Percentiles rank a stretch among this genome's conserved stretches.
phyloP scores from a whole-genome alignment of 1,140 invertebrate species.

The Littorina saxatilis region DNA sequence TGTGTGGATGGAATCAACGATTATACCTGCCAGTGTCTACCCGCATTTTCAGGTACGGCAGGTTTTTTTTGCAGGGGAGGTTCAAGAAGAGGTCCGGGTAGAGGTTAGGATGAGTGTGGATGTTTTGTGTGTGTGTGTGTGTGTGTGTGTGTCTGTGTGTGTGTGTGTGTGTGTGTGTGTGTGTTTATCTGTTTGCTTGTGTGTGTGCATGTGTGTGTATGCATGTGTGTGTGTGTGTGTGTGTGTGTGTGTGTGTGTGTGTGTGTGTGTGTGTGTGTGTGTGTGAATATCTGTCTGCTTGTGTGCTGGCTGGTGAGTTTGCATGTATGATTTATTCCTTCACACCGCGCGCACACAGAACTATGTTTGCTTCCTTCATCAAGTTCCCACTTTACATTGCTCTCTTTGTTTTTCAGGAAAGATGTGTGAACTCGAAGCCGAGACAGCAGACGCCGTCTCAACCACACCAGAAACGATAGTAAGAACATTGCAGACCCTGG shows the following conservation, averaged over 20 bases:
- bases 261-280: neutral
- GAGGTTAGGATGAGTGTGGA: neutral
- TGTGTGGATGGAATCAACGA: slow-evolving; percentile 50
- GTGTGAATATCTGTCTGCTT: neutral
- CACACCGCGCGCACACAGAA: neutral
- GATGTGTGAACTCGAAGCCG: neutral
- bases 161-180: too few species aligned
- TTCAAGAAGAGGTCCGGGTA: neutral
- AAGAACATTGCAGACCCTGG: too few species aligned
- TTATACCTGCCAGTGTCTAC: slow-evolving; percentile 46
- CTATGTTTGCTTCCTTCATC: neutral
- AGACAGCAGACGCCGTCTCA: neutral
- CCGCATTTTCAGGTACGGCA: slow-evolving; percentile 41
- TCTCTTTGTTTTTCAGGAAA: neutral
- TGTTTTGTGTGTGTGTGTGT: too few species aligned
- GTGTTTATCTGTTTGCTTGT: too few species aligned
- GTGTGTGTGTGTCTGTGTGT: neutral
- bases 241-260: too few species aligned
- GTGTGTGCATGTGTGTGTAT: neutral
- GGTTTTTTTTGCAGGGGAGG: neutral
- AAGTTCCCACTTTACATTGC: neutral
- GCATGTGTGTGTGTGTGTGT: neutral
- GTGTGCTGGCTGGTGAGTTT: neutral
- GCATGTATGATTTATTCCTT: neutral
- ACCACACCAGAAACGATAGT: neutral